These are phyloP conservation scores for Operophtera brumata DNA, from an alignment of 2,888 invertebrate species.

Conservation along the genomic window DNA sequence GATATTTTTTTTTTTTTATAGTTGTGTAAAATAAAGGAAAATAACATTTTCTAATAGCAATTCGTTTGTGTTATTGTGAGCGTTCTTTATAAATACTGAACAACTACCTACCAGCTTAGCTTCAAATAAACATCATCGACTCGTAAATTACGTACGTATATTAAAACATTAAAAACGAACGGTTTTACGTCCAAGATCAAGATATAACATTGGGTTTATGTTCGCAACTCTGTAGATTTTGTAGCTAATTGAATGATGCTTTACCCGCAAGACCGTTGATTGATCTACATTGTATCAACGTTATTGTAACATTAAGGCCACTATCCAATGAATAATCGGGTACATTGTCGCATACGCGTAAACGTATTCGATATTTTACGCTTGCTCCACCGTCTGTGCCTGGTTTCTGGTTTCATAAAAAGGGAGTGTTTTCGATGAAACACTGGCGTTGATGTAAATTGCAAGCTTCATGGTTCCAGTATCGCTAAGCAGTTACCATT, in stretches of 20 bases:
- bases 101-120: neutral
- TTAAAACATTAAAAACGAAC: conserved; percentile 27
- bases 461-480: neutral
- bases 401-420: neutral
- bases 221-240: conserved; percentile 23
- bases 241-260: conserved; percentile 35
- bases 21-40: too few species aligned
- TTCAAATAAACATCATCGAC: conserved; percentile 14
- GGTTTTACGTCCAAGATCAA: conserved; percentile 23
- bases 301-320: neutral
- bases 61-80: neutral
- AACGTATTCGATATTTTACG: too few species aligned
- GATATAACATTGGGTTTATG: conserved; percentile 26
- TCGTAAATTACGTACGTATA: conserved; percentile 25
- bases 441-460: neutral
- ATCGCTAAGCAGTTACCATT: neutral
- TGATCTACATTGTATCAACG: conserved; percentile 33
- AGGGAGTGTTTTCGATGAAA: neutral
- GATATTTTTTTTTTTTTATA: too few species aligned
- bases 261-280: conserved; percentile 23
- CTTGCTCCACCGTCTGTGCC: too few species aligned
- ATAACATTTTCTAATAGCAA: too few species aligned
- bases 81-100: neutral
- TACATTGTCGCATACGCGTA: too few species aligned
- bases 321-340: neutral